Conservation (phyloP, 2,797 vertebrate genomes). For the Poecilia picta region DNA sequence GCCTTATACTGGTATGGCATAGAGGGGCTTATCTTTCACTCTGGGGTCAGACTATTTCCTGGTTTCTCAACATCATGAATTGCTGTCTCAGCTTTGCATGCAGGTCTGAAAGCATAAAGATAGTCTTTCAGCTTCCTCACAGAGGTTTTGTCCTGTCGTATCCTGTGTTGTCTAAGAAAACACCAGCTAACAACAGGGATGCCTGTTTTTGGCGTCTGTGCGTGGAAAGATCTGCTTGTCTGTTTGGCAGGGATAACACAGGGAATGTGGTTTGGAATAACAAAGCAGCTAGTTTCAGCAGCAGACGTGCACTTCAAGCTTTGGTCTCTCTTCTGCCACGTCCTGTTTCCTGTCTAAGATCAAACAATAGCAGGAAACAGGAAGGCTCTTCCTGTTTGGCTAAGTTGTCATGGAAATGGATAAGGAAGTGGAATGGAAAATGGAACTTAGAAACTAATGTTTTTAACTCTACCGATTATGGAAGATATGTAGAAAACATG, state of each 20-base stretch:
- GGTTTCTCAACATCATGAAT: conserved; percentile 10
- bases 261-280: conserved; percentile 64
- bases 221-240: conserved; percentile 68
- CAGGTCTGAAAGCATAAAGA: conserved; percentile 28
- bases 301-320: conserved; percentile 73
- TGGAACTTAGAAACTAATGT: conserved; percentile 51
- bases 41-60: conserved; percentile 12
- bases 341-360: conserved; percentile 88
- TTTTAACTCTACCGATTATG: conserved; percentile 1
- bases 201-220: conserved; percentile 50
- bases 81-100: conserved; percentile 43
- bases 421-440: conserved; percentile 82
- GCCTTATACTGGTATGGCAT: conserved; percentile 91
- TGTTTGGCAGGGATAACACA: conserved; percentile 65
- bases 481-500: neutral
- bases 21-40: conserved; percentile 14
- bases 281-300: conserved; percentile 53
- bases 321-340: conserved; percentile 76
- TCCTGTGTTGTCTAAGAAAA: conserved; percentile 73
- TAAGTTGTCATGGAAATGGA: conserved; percentile 87
- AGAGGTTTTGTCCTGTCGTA: conserved; percentile 36
- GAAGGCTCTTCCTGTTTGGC: conserved; percentile 88
- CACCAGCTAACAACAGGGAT: conserved; percentile 46
- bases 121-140: conserved; percentile 53
- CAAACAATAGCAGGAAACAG: conserved; percentile 93